Percentiles rank a stretch among this genome's conserved stretches.
Evolutionary conservation across 2,797 vertebrate genomes (phyloP).

Genomic region (Buphagus erythrorhynchus): DNA sequence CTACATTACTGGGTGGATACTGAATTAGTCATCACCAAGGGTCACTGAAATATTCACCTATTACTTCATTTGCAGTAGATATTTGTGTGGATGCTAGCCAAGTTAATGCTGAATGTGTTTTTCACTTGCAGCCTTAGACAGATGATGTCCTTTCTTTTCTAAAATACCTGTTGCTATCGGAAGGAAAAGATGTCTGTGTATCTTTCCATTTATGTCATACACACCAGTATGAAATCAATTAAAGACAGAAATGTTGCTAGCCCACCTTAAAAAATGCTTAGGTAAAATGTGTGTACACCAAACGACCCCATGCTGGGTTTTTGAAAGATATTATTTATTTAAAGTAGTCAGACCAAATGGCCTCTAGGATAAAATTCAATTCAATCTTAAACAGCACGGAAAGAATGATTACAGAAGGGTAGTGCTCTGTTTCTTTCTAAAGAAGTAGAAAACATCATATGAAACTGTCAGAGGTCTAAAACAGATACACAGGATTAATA

Average conservation of each 20-base stretch:
- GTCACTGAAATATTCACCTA: conserved; percentile 37
- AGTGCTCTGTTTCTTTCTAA: background rate
- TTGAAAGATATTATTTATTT: background rate
- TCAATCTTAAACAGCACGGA: background rate
- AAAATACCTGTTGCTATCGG: background rate
- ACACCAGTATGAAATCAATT: background rate
- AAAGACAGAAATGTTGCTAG: background rate
- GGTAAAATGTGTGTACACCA: background rate
- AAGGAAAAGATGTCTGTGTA: background rate
- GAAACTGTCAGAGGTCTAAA: background rate
- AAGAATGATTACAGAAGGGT: background rate
- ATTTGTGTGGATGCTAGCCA: background rate
- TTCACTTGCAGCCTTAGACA: background rate
- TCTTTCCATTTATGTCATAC: background rate
- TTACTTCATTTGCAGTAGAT: conserved; percentile 46
- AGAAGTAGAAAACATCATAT: background rate
- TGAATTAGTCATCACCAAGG: conserved; percentile 30
- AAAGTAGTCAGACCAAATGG: background rate
- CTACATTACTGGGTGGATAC: conserved; percentile 43
- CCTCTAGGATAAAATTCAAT: background rate
- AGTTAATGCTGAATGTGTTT: background rate
- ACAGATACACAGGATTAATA: background rate
- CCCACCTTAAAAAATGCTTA: background rate
- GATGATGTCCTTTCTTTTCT: background rate
- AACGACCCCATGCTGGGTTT: background rate